Evolutionary conservation across 1,140 invertebrate species (phyloP).

Genomic region (Panonychus citri): DNA sequence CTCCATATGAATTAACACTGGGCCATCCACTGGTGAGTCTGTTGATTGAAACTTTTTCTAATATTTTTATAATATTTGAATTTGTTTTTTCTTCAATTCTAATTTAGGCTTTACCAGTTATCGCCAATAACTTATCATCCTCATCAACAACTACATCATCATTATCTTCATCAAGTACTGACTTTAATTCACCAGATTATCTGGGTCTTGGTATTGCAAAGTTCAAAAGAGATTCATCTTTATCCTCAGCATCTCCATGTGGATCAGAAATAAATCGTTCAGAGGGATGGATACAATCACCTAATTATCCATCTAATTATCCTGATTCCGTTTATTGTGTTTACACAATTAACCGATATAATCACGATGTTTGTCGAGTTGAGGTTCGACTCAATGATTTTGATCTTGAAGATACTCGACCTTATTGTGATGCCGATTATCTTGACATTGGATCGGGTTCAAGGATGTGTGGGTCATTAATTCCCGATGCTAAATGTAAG

Average conservation of each 20-base stretch:
- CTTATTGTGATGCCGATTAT: conserved; percentile 13
- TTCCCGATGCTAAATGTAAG: conserved; percentile 14
- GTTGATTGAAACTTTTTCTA: too few species aligned
- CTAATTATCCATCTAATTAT: conserved; percentile 14
- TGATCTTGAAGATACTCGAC: conserved; percentile 13
- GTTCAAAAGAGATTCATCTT: too few species aligned
- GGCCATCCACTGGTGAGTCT: conserved; percentile 1
- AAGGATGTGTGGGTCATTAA: conserved; percentile 11
- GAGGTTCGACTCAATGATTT: conserved; percentile 14
- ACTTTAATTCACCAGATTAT: too few species aligned
- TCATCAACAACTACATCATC: too few species aligned
- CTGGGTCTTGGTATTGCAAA: too few species aligned
- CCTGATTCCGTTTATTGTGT: conserved; percentile 8
- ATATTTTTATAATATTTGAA: too few species aligned
- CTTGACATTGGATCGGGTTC: conserved; percentile 9
- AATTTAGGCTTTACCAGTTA: too few species aligned
- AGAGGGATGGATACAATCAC: conserved; percentile 15
- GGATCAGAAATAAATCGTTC: conserved; percentile 2
- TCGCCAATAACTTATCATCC: too few species aligned
- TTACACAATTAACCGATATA: conserved; percentile 9
- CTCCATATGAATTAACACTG: too few species aligned
- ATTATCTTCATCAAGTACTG: too few species aligned
- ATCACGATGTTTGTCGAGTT: conserved; percentile 10
- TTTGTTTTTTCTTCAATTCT: too few species aligned
- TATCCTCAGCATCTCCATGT: too few species aligned